These are phyloP conservation scores for Gonocerus acuteangulatus DNA, from an alignment of 2,888 invertebrate genomes.

Conservation along the genomic window DNA sequence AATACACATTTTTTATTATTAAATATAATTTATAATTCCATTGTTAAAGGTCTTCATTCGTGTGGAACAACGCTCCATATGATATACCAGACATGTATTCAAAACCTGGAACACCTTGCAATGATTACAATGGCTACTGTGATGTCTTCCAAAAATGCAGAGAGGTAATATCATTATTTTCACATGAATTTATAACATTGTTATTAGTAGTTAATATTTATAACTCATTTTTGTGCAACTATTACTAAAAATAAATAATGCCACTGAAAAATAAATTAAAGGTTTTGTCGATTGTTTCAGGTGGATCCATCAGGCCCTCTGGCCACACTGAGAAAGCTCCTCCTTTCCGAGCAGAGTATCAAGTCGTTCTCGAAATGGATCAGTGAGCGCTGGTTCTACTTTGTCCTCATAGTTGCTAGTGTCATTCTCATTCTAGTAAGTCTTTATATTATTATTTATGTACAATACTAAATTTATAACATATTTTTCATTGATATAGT, in stretches of 20 bases:
- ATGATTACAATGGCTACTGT: conserved; percentile 82
- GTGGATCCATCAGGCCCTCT: conserved; percentile 89
- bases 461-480: too few relatives aligned
- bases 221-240: not conserved
- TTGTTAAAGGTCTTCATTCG: conserved; percentile 64
- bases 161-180: conserved; percentile 48
- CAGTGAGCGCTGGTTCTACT: conserved; percentile 84
- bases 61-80: conserved; percentile 80
- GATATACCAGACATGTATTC: conserved; percentile 90
- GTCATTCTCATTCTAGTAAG: conserved; percentile 71
- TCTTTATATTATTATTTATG: too few relatives aligned
- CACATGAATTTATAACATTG: too few relatives aligned
- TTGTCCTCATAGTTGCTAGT: conserved; percentile 65
- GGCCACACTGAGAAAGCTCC: conserved; percentile 75
- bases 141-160: conserved; percentile 70
- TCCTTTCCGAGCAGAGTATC: conserved; percentile 82
- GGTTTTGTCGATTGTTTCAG: conserved; percentile 40
- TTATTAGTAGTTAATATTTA: not conserved
- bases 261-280: not conserved
- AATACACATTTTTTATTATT: too few relatives aligned
- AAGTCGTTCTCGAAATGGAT: conserved; percentile 83
- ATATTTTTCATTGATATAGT: too few relatives aligned
- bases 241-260: not conserved
- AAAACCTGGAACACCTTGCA: conserved; percentile 89
- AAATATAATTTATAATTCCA: too few relatives aligned